A percentile compares a stretch with the other conserved stretches of the same genome.
Evolutionary conservation across 2,888 invertebrate species (phyloP).

Genomic region (Odontothrips loti): DNA sequence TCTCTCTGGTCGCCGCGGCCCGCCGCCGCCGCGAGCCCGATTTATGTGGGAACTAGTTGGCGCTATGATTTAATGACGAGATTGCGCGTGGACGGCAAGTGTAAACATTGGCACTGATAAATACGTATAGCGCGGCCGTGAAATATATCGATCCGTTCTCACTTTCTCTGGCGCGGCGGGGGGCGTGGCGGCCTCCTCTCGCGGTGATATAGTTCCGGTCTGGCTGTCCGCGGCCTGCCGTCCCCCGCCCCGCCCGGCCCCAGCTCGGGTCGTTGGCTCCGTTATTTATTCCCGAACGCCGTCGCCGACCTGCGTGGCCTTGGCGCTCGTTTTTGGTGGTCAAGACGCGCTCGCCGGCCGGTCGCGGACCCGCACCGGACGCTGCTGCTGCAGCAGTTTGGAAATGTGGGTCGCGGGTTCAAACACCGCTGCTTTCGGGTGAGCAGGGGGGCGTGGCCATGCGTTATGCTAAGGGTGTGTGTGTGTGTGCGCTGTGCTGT

Average conservation of each 20-base stretch:
- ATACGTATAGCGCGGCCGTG: neutral
- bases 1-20: too few species aligned
- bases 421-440: too few species aligned
- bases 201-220: slow-evolving; percentile 4
- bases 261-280: slow-evolving; percentile 3
- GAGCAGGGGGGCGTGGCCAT: too few species aligned
- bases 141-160: neutral
- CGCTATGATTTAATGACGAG: slow-evolving; percentile 16
- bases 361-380: too few species aligned
- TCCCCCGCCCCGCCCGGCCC: neutral
- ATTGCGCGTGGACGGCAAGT: slow-evolving; percentile 7
- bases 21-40: neutral
- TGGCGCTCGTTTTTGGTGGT: neutral
- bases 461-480: too few species aligned
- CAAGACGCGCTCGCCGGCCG: too few species aligned
- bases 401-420: too few species aligned
- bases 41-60: slow-evolving; percentile 25
- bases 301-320: neutral
- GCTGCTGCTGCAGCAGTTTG: too few species aligned
- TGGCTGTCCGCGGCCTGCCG: neutral
- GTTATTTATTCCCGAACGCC: neutral
- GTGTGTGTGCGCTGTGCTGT: too few species aligned
- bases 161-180: neutral
- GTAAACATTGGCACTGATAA: slow-evolving; percentile 26
- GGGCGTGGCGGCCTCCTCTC: neutral